These are phyloP conservation scores for Xiphorhynchus erythropygius DNA, from an alignment of 2,797 vertebrate species.

Conservation along the genomic window DNA sequence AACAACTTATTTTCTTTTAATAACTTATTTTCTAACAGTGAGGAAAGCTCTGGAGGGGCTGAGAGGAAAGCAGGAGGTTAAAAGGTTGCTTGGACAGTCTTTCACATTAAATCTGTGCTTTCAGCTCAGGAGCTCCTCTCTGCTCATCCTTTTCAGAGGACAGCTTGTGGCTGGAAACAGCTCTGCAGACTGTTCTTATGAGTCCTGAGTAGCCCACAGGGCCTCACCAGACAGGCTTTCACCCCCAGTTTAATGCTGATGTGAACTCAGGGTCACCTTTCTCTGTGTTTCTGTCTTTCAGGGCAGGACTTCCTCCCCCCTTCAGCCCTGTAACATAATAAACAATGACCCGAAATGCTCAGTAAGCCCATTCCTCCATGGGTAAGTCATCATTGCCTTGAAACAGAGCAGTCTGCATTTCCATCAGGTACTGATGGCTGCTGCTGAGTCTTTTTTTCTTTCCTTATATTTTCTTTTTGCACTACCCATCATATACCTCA, in stretches of 20 bases:
- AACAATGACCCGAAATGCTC: not conserved
- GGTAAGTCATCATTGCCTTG: not conserved
- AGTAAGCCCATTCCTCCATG: not conserved
- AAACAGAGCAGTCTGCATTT: not conserved
- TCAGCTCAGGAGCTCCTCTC: not conserved
- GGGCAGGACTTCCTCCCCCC: not conserved
- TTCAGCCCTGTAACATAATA: constrained; percentile 4
- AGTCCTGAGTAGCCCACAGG: not conserved
- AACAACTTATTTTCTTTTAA: not conserved
- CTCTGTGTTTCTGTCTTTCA: not conserved
- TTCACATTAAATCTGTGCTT: not conserved
- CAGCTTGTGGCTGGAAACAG: not conserved
- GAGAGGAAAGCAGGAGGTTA: not conserved
- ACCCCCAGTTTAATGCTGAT: not conserved
- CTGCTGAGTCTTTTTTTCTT: not conserved
- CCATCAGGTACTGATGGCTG: not conserved
- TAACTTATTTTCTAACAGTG: not conserved
- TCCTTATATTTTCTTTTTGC: not conserved
- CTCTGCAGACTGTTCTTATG: not conserved
- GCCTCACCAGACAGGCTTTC: not conserved
- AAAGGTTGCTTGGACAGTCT: not conserved
- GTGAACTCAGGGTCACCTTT: constrained; percentile 17
- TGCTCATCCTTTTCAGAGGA: not conserved
- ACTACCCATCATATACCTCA: not conserved
- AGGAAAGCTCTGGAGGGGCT: not conserved